phyloP scores from a whole-genome alignment of 1,140 invertebrate species.

The Grapholita molesta region DNA sequence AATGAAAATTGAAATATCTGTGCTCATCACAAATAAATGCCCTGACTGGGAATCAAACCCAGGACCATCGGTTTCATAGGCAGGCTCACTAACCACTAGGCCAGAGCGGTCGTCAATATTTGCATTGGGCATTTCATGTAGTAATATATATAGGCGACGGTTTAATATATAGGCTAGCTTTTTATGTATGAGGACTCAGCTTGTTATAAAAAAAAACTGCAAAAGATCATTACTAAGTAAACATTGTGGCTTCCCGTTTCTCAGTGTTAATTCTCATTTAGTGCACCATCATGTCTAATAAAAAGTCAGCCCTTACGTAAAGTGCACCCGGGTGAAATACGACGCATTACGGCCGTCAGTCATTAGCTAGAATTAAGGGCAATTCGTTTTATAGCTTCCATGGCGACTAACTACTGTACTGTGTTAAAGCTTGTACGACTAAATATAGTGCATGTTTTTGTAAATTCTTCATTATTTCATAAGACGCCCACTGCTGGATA shows the following conservation, averaged over 20 bases:
- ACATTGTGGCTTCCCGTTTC: not conserved
- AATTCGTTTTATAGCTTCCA: slow-evolving; percentile 44
- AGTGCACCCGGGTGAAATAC: slow-evolving; percentile 3
- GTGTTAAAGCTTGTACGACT: not conserved
- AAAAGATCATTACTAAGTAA: not conserved
- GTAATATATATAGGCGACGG: too few species aligned
- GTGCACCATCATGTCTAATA: not conserved
- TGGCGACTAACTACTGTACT: slow-evolving; percentile 25
- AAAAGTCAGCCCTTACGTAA: not conserved
- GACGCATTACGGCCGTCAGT: not conserved
- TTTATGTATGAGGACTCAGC: too few species aligned
- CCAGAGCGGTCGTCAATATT: too few species aligned
- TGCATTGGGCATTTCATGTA: too few species aligned
- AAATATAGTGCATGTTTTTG: not conserved
- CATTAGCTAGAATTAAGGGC: slow-evolving; percentile 36
- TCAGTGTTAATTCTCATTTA: not conserved
- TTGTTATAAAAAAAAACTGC: too few species aligned
- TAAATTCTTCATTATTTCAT: not conserved
- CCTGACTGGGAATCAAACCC: too few species aligned
- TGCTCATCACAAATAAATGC: too few species aligned
- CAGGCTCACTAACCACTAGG: too few species aligned
- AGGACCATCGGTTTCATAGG: too few species aligned
- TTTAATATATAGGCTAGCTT: too few species aligned
- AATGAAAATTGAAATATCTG: too few species aligned
- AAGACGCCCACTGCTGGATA: too few species aligned